A percentile compares a stretch with the other conserved stretches of the same genome.
Evolutionary conservation across 2,888 invertebrate genomes (phyloP).

Genomic region (Epinotia ramella): DNA sequence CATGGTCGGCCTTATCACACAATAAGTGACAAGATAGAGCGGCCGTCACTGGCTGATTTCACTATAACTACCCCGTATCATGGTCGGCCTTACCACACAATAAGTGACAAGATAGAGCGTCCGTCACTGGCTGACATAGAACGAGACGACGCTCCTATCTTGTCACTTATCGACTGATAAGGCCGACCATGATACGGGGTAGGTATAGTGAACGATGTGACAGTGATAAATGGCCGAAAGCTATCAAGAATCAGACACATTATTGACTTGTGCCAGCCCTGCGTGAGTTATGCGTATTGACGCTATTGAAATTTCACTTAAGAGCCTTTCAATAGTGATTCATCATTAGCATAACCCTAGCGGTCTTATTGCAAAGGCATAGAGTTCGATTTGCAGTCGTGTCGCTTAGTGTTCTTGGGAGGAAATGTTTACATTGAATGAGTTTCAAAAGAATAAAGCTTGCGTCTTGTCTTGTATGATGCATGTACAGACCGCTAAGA

Average conservation of each 20-base stretch:
- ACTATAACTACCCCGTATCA: no score
- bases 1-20: no score
- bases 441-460: slow-evolving; percentile 17
- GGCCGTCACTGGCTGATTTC: no score
- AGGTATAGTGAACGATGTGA: no score
- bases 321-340: slow-evolving; percentile 54
- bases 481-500: not conserved
- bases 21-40: no score
- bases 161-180: no score
- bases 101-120: no score
- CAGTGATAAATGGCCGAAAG: not conserved
- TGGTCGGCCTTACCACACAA: no score
- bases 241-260: not conserved
- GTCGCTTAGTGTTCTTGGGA: slow-evolving; percentile 49
- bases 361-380: slow-evolving; percentile 48
- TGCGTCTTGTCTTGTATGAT: slow-evolving; percentile 7
- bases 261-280: slow-evolving; percentile 13
- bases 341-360: slow-evolving; percentile 51
- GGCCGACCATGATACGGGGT: no score
- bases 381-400: slow-evolving; percentile 46
- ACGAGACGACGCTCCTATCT: no score
- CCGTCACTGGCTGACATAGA: no score
- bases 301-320: slow-evolving; percentile 58
- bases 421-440: slow-evolving; percentile 9
- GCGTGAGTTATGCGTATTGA: slow-evolving; percentile 47